Evolutionary conservation across 2,113 vertebrate species (phyloP).

Genomic region (Furnarius figulus): DNA sequence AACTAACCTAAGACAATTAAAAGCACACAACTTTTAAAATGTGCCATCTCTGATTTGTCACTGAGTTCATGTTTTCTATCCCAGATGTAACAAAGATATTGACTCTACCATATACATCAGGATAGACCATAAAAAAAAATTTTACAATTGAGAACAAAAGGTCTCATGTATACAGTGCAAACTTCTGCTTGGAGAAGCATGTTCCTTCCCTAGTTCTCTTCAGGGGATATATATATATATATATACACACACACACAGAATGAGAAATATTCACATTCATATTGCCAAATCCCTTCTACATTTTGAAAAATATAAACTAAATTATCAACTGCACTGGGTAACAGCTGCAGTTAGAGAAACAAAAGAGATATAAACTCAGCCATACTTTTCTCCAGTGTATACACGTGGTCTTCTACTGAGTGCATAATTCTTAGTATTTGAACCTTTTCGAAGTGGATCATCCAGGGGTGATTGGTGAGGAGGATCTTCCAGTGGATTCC

Average conservation of each 20-base stretch:
- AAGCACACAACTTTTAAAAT: not conserved
- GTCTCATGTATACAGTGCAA: not conserved
- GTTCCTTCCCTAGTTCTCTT: not conserved
- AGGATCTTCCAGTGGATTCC: constrained; percentile 95
- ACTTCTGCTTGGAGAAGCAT: not conserved
- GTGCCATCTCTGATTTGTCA: not conserved
- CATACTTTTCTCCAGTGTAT: constrained; percentile 96
- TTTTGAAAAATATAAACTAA: not conserved
- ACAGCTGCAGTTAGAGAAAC: not conserved
- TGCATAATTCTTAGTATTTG: constrained; percentile 84
- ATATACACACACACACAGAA: not conserved
- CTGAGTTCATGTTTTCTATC: not conserved
- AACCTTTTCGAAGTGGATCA: constrained; percentile 86
- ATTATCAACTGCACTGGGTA: not conserved
- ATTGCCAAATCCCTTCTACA: not conserved
- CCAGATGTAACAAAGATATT: not conserved
- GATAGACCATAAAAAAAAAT: not conserved
- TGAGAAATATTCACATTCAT: not conserved
- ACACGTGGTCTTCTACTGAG: constrained; percentile 88
- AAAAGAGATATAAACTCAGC: not conserved
- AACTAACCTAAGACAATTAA: not conserved
- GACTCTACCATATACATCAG: not conserved
- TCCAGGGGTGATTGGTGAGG: constrained; percentile 92
- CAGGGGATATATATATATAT: not conserved
- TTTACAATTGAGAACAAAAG: not conserved